phyloP scores from a whole-genome alignment of 2,113 vertebrate species.

The Alligator sinensis region DNA sequence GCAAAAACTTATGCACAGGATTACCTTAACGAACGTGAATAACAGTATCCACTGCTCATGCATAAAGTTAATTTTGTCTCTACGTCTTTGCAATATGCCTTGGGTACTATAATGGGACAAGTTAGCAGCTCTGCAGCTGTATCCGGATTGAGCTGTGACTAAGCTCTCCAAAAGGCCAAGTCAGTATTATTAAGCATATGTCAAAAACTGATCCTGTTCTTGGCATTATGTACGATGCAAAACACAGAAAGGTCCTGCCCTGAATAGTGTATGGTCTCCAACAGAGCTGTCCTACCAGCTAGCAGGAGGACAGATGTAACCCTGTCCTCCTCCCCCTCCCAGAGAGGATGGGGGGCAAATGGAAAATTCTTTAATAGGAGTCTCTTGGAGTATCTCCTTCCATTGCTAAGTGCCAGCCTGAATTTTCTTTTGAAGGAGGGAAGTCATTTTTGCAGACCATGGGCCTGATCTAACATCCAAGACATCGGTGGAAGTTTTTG shows the following conservation, averaged over 20 bases:
- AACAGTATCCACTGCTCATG: background rate
- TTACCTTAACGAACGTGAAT: background rate
- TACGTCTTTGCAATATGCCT: background rate
- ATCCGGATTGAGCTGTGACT: too few relatives aligned
- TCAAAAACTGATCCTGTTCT: background rate
- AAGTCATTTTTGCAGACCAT: background rate
- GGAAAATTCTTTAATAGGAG: background rate
- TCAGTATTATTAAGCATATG: background rate
- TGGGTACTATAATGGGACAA: background rate
- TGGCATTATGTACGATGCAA: background rate
- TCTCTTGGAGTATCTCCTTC: background rate
- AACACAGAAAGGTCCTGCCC: background rate
- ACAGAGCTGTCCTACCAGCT: accelerated
- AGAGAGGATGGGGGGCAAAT: background rate
- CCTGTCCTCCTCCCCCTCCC: background rate
- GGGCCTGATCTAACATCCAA: background rate
- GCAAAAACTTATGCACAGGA: background rate
- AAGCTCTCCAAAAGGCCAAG: too few relatives aligned
- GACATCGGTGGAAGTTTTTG: background rate
- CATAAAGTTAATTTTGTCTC: background rate
- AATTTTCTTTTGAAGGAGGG: background rate
- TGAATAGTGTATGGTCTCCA: background rate
- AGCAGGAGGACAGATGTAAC: background rate
- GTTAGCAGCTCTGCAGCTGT: too few relatives aligned
- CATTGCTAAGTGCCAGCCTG: background rate